Base-by-base conservation (phyloP, 2,797 vertebrate genomes). In the Neosilurus mollespiculum region DNA sequence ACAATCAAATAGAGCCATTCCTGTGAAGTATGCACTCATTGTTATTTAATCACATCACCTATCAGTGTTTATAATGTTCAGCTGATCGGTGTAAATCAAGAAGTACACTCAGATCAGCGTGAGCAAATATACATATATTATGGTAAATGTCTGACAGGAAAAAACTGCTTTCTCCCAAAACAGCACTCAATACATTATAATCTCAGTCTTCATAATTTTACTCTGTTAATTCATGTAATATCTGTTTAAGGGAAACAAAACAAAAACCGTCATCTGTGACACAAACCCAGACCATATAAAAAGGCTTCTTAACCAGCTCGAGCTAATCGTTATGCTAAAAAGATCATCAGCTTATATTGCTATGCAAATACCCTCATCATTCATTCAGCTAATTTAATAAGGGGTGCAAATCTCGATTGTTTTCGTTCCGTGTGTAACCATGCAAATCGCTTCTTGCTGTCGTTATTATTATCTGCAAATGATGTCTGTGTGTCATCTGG, bases 291-390 rank as follows among this genome's bases (percentile, higher is more conserved):
- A 64, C 72, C 18, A n/a, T 20, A 24, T 26, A n/a, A 37, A 83
- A 67, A 59, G 14, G 30, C 65, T 70, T 1, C 24, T 81, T 34
- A 26, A 71, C 26, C 24, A 30, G 30, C 71, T 65, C 64, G 37
- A 71, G 88, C 67, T 83, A 82, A 89, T 88, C 61, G 73, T 72
- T 87, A 84, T 83, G 84, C 87, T 86, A 81, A 89, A 86, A 66
- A 81, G 73, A 82, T 85, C 59, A 89, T 89, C 88, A 89, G 79
- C 81, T 86, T 81, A 77, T 84, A 87, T 87, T 89, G 78, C 80
- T 84, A 89, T 90, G 88, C 82, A 89, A 89, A 90, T 88, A 79
- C 62, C 59, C 64, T 86, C 70, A 87, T 88, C 86, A 84, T 84
- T 90, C 83, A 80, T 88, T 88, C 80, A 62, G 65, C 77, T 85